Evolutionary conservation across 2,797 vertebrate species (phyloP).

Genomic region (Fundulus diaphanus): DNA sequence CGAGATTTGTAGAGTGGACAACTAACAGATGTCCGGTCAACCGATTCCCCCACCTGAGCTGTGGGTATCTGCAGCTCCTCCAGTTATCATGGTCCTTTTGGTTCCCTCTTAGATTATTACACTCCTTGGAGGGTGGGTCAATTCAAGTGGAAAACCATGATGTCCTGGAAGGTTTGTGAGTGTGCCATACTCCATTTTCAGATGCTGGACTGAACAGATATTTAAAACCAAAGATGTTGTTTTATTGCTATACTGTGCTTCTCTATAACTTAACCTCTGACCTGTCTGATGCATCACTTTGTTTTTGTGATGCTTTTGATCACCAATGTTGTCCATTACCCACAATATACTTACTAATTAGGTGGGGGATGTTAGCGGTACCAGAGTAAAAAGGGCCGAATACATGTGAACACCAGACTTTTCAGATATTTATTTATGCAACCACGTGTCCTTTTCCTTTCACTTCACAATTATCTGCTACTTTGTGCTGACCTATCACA

Average conservation of each 20-base stretch:
- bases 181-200: not conserved
- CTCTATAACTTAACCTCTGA: not conserved
- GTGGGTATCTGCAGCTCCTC: not conserved
- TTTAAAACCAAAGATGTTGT: not conserved
- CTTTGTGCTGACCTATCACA: not conserved
- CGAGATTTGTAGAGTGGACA: not conserved
- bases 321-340: not conserved
- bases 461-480: conserved; percentile 2
- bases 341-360: not conserved
- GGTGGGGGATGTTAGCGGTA: not conserved
- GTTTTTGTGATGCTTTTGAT: not conserved
- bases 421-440: not conserved
- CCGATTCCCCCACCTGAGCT: not conserved
- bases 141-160: not conserved
- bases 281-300: not conserved
- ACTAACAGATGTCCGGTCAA: not conserved
- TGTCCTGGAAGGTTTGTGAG: not conserved
- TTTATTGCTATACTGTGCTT: too few relatives aligned
- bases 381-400: not conserved
- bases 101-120: not conserved
- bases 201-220: not conserved
- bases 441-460: not conserved
- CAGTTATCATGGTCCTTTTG: not conserved
- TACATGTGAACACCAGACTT: not conserved
- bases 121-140: not conserved